Evolutionary conservation across 64 coral and sea anemone genomes (phyloP).

Genomic region (Porites australiensis): DNA sequence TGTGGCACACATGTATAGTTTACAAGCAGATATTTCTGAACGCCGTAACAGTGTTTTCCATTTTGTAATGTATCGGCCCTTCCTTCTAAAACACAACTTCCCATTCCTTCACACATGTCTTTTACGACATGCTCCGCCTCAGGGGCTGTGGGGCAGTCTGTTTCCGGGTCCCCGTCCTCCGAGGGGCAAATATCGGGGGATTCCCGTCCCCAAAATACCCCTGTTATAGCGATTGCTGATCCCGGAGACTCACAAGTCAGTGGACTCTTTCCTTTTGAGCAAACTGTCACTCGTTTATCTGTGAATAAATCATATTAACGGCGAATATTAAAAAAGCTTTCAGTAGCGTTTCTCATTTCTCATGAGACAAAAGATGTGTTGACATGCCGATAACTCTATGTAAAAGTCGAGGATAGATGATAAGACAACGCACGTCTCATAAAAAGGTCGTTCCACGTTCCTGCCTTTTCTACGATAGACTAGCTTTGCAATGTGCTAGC

Average conservation of each 20-base stretch:
- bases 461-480: too few species aligned
- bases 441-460: too few species aligned
- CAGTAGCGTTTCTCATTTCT: too few species aligned
- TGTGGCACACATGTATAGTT: constrained; percentile 85
- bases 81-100: constrained; percentile 84
- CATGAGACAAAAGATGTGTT: too few species aligned
- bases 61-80: constrained; percentile 84
- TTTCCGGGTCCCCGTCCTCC: constrained; percentile 87
- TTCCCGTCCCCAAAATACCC: constrained; percentile 85
- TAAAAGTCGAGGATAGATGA: too few species aligned
- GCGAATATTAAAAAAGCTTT: neutral
- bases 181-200: constrained; percentile 87
- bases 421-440: too few species aligned
- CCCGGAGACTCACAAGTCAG: constrained; percentile 86
- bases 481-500: too few species aligned
- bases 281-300: constrained; percentile 88
- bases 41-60: constrained; percentile 84
- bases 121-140: constrained; percentile 75
- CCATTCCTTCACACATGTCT: constrained; percentile 86
- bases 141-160: constrained; percentile 76
- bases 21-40: constrained; percentile 88
- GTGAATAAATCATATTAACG: neutral
- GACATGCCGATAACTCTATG: too few species aligned
- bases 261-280: constrained; percentile 80
- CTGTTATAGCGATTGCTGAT: constrained; percentile 86